Percentiles rank a stretch among this genome's conserved stretches.
Conservation (phyloP, 1,140 invertebrate genomes). For the Drosophila baimaii region DNA sequence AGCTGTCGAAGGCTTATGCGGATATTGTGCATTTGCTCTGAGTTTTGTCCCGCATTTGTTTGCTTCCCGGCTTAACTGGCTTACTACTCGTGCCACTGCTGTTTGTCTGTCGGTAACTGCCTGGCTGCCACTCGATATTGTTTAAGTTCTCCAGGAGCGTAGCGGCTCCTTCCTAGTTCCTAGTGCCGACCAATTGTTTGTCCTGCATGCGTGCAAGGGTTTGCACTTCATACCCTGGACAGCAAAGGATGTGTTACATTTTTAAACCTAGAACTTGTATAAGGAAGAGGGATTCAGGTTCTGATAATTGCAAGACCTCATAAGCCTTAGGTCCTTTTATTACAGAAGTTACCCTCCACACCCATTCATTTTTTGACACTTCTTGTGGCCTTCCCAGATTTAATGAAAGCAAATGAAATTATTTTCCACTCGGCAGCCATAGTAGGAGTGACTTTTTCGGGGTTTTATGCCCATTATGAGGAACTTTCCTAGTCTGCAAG, state of each 20-base stretch:
- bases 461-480: background rate
- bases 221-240: background rate
- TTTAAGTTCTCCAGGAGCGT: constrained; percentile 45
- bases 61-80: constrained; percentile 70
- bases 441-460: constrained; percentile 12
- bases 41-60: constrained; percentile 73
- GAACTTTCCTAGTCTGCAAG: constrained; percentile 1
- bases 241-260: background rate
- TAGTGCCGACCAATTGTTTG: constrained; percentile 49
- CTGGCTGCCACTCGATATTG: constrained; percentile 46
- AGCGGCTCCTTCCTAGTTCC: constrained; percentile 19
- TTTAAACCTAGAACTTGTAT: background rate
- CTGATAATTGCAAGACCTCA: no score
- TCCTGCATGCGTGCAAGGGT: constrained; percentile 42
- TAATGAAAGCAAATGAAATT: constrained; percentile 26
- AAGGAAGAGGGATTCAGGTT: no score
- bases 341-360: background rate
- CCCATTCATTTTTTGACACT: background rate
- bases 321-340: no score
- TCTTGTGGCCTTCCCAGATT: background rate
- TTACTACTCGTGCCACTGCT: constrained; percentile 59
- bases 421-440: background rate
- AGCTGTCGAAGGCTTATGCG: constrained; percentile 78
- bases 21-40: constrained; percentile 77
- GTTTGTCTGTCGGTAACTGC: constrained; percentile 51